Percentiles rank a stretch among this genome's conserved stretches.
phyloP scores from a whole-genome alignment of 2,888 invertebrate genomes.

The Strigamia maritima region DNA sequence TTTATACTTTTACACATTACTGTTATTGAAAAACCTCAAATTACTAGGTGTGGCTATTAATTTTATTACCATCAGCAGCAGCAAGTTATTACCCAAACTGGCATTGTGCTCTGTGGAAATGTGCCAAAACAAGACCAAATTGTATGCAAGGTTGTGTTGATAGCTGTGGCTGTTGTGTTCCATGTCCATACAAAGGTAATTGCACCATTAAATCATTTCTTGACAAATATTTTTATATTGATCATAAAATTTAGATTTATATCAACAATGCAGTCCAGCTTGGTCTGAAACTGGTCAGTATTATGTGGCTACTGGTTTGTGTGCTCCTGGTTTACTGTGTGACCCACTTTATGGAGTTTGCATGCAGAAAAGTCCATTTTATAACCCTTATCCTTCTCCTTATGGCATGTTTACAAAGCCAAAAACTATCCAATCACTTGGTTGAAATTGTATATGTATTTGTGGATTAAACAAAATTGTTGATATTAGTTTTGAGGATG shows the following conservation, averaged over 20 bases:
- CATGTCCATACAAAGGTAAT: background rate
- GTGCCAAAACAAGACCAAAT: background rate
- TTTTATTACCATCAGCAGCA: background rate
- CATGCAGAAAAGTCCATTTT: background rate
- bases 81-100: background rate
- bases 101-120: background rate
- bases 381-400: background rate
- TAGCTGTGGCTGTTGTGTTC: background rate
- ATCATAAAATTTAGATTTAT: background rate
- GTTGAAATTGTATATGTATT: background rate
- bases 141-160: constrained; percentile 4
- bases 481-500: too few relatives aligned
- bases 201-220: background rate
- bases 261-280: background rate
- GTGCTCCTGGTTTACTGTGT: constrained; percentile 13
- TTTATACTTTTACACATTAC: background rate
- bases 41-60: background rate
- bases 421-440: background rate
- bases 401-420: background rate
- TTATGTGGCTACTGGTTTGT: background rate
- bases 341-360: constrained; percentile 7
- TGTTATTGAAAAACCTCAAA: too few relatives aligned
- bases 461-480: background rate
- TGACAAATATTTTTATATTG: background rate
- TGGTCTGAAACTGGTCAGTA: background rate